Evolutionary conservation across 2,888 invertebrate species (phyloP).

Genomic region (Tetropium fuscum): DNA sequence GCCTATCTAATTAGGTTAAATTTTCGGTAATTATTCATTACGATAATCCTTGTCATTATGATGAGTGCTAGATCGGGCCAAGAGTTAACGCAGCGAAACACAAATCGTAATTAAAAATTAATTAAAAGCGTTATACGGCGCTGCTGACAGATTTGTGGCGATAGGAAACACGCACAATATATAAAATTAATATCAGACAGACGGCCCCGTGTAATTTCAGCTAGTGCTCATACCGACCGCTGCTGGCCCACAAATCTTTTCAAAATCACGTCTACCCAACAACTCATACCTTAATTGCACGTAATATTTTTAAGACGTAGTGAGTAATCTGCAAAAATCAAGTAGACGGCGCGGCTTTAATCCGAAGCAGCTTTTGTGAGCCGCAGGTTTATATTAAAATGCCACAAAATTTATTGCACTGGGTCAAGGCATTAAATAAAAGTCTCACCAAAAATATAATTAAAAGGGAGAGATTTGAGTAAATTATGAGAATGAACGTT

Average conservation of each 20-base stretch:
- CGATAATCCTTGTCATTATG: too few relatives aligned
- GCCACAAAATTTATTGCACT: slow-evolving; percentile 35
- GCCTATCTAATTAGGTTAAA: too few relatives aligned
- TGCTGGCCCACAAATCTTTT: slow-evolving; percentile 42
- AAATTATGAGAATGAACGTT: neutral
- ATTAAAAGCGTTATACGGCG: slow-evolving; percentile 40
- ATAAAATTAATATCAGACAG: slow-evolving; percentile 23
- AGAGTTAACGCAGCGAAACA: slow-evolving; percentile 13
- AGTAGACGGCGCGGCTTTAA: slow-evolving; percentile 39
- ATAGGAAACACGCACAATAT: slow-evolving; percentile 40
- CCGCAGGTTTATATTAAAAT: slow-evolving; percentile 43
- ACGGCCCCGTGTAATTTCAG: slow-evolving; percentile 5
- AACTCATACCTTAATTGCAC: slow-evolving; percentile 48
- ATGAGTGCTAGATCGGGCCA: neutral
- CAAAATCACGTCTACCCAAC: slow-evolving; percentile 43
- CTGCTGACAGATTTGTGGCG: slow-evolving; percentile 40
- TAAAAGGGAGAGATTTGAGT: neutral
- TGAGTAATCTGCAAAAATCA: slow-evolving; percentile 46
- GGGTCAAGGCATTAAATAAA: slow-evolving; percentile 22
- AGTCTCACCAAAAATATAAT: neutral
- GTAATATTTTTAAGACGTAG: slow-evolving; percentile 45
- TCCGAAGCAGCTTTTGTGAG: slow-evolving; percentile 30
- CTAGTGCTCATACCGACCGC: neutral
- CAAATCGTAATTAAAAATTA: slow-evolving; percentile 48
- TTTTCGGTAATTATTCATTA: too few relatives aligned